Base-by-base conservation (phyloP, 2,113 vertebrate genomes). In the Pampusana beccarii region DNA sequence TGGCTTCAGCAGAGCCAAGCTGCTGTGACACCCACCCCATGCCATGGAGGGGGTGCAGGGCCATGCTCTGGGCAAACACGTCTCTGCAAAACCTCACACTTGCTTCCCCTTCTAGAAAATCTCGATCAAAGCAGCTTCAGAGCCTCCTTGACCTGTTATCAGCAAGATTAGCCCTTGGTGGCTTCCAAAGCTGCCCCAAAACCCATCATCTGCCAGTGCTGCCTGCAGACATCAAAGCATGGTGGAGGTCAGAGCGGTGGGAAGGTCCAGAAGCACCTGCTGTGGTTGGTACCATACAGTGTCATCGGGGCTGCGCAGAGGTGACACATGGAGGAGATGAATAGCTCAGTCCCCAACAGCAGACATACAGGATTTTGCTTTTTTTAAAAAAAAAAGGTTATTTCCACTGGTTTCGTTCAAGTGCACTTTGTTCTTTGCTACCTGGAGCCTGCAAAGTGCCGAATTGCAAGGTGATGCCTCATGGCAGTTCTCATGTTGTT, bases 11-110 rank as follows among this genome's bases (percentile, higher is more conserved):
- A 10, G 29, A 66, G 50, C 21, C 51, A 67, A 62, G 33, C 2
- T 48, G 72, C 28, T 3, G 2, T 12, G 31, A 16, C 4, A 2
- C 8, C 29, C 4, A 5, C n/a, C 21, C 54, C 11, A 0, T 0
- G 15, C 6, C 61, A 42, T 0, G 4, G 48, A 17, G 18, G 11
- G 38, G 26, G 10, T 19, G 24, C 48, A 44, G 28, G 51, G 34
- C 9, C n/a, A 12, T 6, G 6, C 18, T 54, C 19, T 15, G 20
- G 44, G 36, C 1, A 0, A 0, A 0, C 6, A 14, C 31, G 31
- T 5, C 15, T 33, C 60, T 51, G 6, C 31, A 21, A 9, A 50
- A 8, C 67, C 33, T 58, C 7, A 28, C 5, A 2, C 7, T 19
- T 2, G 0, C 6, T 81, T 16, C 50, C 46, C 12, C 8, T 53